Evolutionary conservation across 2,888 invertebrate genomes (phyloP).

Genomic region (Drosophila mimetica): DNA sequence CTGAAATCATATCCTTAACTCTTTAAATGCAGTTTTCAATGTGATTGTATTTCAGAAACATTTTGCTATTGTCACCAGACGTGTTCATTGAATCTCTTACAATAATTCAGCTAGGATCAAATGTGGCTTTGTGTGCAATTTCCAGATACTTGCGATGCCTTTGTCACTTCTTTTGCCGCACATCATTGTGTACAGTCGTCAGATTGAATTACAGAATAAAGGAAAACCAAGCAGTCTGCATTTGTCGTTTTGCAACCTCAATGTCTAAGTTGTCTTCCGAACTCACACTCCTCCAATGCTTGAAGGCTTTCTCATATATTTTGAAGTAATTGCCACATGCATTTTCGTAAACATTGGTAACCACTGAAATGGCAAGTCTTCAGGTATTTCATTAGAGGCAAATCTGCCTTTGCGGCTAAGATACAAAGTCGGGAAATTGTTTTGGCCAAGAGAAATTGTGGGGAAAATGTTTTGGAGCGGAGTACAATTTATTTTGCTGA

Average conservation of each 20-base stretch:
- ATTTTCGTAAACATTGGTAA: not conserved
- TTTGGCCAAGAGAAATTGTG: slow-evolving; percentile 35
- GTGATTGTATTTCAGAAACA: not conserved
- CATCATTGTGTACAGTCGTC: slow-evolving; percentile 11
- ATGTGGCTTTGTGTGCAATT: not conserved
- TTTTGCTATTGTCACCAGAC: not conserved
- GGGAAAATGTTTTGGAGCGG: slow-evolving; percentile 26
- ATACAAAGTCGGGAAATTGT: slow-evolving; percentile 5
- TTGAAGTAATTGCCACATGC: not conserved
- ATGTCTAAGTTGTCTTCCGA: not conserved
- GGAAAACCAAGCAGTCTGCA: slow-evolving; percentile 2
- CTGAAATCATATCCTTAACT: too few relatives aligned
- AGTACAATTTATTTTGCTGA: slow-evolving; percentile 40
- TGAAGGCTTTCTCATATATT: slow-evolving; percentile 1
- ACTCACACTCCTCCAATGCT: not conserved
- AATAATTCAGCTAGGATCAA: slow-evolving; percentile 2
- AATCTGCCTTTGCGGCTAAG: slow-evolving; percentile 17
- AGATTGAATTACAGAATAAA: slow-evolving; percentile 25
- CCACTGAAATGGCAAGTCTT: slow-evolving; percentile 1
- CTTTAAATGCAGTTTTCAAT: not conserved
- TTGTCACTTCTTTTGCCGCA: slow-evolving; percentile 6
- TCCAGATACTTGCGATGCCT: not conserved
- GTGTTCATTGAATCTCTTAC: slow-evolving; percentile 1
- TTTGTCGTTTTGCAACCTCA: not conserved
- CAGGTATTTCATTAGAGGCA: slow-evolving; percentile 35